Percentiles rank a stretch among this genome's conserved stretches.
Conservation (phyloP, 1,140 invertebrate species). For the Teleogryllus occipitalis region DNA sequence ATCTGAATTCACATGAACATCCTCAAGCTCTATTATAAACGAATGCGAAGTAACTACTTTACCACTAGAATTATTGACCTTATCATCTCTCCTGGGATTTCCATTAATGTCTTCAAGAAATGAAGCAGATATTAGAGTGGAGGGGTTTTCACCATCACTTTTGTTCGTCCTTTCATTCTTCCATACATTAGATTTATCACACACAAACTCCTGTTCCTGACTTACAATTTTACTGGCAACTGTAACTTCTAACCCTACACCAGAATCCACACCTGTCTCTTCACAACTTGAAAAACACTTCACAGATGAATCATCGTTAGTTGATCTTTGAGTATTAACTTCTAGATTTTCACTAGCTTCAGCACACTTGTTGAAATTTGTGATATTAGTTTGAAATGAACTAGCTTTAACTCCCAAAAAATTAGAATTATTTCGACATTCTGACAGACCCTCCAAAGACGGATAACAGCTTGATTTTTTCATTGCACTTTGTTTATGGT, state of each 20-base stretch:
- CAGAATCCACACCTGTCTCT: not conserved
- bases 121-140: not conserved
- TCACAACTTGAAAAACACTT: not conserved
- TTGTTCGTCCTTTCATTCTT: not conserved
- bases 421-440: not conserved
- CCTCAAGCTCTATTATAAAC: constrained; percentile 13
- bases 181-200: not conserved
- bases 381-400: not conserved
- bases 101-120: not conserved
- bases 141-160: not conserved
- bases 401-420: not conserved
- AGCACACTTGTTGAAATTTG: not conserved
- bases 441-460: not conserved
- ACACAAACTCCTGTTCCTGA: not conserved
- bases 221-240: not conserved
- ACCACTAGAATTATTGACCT: not conserved
- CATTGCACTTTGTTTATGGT: not conserved
- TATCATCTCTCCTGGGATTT: not conserved
- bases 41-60: constrained; percentile 7
- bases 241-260: not conserved
- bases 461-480: not conserved
- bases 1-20: not conserved
- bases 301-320: not conserved
- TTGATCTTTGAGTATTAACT: not conserved
- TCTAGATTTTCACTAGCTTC: not conserved